Conservation (phyloP, 2,113 vertebrate species). For the Amphilophus citrinellus region DNA sequence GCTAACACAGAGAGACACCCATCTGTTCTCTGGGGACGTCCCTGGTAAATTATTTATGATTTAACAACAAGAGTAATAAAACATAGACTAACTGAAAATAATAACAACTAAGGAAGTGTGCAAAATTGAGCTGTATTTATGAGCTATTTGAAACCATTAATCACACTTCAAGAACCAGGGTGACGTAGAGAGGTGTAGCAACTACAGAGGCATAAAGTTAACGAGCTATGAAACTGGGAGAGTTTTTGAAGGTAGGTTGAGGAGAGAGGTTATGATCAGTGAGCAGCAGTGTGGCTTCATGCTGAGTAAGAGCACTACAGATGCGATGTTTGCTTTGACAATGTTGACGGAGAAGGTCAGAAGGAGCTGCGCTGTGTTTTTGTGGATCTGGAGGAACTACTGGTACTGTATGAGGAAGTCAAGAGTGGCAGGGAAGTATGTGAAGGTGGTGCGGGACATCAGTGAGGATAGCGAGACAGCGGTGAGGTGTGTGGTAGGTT, state of each 20-base stretch:
- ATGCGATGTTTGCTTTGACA: no score
- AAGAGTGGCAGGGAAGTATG: neutral
- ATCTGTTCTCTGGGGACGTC: no score
- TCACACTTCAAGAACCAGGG: neutral
- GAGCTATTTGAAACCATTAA: no score
- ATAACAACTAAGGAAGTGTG: neutral
- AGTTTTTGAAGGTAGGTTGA: neutral
- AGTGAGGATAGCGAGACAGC: neutral
- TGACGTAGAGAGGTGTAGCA: neutral
- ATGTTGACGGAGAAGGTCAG: no score
- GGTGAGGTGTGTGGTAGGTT: neutral
- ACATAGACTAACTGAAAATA: neutral
- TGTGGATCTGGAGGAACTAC: neutral
- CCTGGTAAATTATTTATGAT: no score
- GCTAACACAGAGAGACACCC: no score
- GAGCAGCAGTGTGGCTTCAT: no score
- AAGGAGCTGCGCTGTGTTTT: neutral
- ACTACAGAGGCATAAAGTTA: neutral
- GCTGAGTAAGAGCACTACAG: no score
- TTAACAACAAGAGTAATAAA: neutral
- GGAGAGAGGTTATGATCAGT: neutral
- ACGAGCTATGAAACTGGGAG: conserved; percentile 1
- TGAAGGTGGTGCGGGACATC: neutral
- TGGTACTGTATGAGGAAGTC: neutral
- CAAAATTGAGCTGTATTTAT: neutral